Conservation (phyloP, 2,888 invertebrate species). For the Philereme transversata region DNA sequence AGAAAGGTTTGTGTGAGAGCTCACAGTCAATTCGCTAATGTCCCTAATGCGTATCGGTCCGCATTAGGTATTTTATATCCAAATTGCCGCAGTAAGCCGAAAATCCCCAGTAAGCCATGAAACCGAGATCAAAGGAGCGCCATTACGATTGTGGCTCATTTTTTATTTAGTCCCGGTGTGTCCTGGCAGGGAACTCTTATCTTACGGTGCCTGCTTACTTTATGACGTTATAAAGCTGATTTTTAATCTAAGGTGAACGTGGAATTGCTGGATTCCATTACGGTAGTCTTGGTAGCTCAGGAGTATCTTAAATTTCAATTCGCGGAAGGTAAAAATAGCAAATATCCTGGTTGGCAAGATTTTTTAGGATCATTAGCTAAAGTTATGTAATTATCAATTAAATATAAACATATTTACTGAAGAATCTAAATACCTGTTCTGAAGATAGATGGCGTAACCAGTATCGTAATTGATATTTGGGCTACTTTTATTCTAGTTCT, state of each 20-base stretch:
- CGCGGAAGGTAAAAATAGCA: too few species aligned
- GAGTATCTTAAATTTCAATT: too few species aligned
- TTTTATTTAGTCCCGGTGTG: constrained; percentile 76
- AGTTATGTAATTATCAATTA: too few species aligned
- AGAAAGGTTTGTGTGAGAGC: constrained; percentile 24
- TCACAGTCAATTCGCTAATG: constrained; percentile 75
- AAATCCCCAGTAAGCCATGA: constrained; percentile 79
- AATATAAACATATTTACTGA: too few species aligned
- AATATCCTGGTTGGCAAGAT: too few species aligned
- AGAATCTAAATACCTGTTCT: background rate
- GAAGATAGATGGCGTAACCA: constrained; percentile 22
- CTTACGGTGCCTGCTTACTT: constrained; percentile 75
- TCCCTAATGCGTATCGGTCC: constrained; percentile 72
- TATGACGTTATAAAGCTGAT: constrained; percentile 83
- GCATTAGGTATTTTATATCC: constrained; percentile 78
- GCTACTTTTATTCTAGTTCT: too few species aligned
- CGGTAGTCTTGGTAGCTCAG: constrained; percentile 43
- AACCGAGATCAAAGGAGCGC: constrained; percentile 82
- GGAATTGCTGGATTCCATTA: constrained; percentile 63
- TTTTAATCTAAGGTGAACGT: constrained; percentile 78
- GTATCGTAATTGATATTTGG: background rate
- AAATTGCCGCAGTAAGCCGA: constrained; percentile 74
- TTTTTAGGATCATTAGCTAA: too few species aligned
- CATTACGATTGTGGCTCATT: constrained; percentile 83
- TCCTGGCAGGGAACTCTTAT: constrained; percentile 70